Conservation (phyloP, 2,797 vertebrate genomes). For the Rhynchotus rufescens region DNA sequence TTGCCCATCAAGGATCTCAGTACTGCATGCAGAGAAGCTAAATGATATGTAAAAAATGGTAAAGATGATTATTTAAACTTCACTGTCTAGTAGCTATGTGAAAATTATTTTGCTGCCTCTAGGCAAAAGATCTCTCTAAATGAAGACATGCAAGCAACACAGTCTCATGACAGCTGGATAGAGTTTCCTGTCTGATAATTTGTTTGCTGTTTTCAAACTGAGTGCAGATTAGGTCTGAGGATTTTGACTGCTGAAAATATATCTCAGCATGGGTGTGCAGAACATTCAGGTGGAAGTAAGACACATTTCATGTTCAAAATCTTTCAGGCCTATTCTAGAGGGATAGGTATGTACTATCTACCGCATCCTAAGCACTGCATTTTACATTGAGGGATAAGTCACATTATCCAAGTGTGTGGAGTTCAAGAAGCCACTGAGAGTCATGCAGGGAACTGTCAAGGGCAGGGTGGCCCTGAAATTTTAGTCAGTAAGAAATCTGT, state of each 20-base stretch:
- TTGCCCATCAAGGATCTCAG: neutral
- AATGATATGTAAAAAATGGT: neutral
- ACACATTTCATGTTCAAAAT: neutral
- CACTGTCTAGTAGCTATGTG: neutral
- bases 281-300: neutral
- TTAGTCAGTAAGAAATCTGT: neutral
- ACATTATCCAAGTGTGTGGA: neutral
- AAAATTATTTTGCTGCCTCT: neutral
- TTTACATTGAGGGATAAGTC: neutral
- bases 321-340: neutral
- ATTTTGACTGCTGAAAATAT: neutral
- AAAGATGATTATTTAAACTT: constrained; percentile 26
- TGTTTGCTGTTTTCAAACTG: constrained; percentile 16
- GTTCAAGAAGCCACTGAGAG: neutral
- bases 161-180: neutral
- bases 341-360: neutral
- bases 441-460: neutral
- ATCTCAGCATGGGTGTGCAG: neutral
- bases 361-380: fast-evolving
- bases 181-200: neutral
- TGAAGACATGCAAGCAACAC: neutral
- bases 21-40: neutral
- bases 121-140: neutral
- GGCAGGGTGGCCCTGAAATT: neutral
- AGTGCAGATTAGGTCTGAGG: constrained; percentile 10